Evolutionary conservation across 2,797 vertebrate genomes (phyloP), one percentile per base, ranked within the genome.

Genomic region (Okamejei kenojei): DNA sequence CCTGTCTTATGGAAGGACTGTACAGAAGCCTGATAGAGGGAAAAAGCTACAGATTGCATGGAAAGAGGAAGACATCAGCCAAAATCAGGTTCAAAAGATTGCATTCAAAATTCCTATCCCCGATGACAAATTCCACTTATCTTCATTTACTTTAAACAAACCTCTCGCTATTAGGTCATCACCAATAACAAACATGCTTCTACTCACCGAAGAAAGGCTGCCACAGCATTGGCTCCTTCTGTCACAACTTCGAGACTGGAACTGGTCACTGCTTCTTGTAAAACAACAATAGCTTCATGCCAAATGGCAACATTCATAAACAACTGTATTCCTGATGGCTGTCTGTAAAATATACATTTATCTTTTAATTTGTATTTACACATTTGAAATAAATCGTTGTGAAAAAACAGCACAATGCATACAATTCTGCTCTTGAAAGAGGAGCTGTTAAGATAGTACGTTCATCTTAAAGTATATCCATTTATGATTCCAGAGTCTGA

Each of bases 191-290:
- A 54, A 82, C 78, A 81, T 74, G 19, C 86, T 13, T 54, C n/a
- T 74, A 94, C 95, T 94, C 95, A 99, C 98, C 98, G 98, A 95
- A 99, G 95, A 94, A 99, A 97, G 94, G 96, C 96, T 0, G 97
- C 93, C n/a, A 96, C 95, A 71, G 97, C 96, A 26, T 93, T 96
- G 93, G 96, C 94, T 0, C 97, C 98, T 94, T 98, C 97, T 1
- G 95, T 94, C 0, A 96, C 97, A 73, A 99, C 98, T 93, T 97
- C 96, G 94, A 98, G 94, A 94, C 97, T 97, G 2, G 98, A 95
- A 54, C 96, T 97, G 93, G 96, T 96, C 93, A 98, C 94, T 45
- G 97, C 97, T 93, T 96, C 95, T 74, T 95, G 94, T 91, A 99
- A 95, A 90, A 96, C 96, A 94, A 95, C 95, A 79, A 96, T 95